These are phyloP conservation scores for Pelochelys cantorii DNA, from an alignment of 2,797 vertebrate species.

Conservation along the genomic window DNA sequence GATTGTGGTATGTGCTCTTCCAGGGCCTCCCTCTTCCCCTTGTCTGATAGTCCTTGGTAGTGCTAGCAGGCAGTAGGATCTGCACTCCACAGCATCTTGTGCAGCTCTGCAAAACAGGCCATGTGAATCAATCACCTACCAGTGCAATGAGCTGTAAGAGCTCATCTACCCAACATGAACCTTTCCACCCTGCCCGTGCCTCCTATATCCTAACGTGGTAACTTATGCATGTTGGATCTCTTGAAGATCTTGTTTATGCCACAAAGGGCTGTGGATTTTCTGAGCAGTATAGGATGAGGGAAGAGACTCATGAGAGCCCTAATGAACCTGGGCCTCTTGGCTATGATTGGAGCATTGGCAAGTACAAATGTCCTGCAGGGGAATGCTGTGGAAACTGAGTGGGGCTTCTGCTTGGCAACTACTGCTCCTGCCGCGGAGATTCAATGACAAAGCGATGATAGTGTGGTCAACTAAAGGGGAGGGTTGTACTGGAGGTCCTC, in stretches of 20 bases:
- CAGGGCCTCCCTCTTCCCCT: too few species aligned
- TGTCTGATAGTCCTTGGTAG: too few species aligned
- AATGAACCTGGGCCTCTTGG: background rate
- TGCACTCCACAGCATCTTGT: too few species aligned
- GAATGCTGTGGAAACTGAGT: background rate
- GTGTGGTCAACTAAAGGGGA: conserved; percentile 29
- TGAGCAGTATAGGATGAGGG: background rate
- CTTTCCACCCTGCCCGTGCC: background rate
- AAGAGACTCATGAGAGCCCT: background rate
- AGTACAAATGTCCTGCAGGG: background rate
- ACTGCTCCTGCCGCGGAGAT: conserved; percentile 48
- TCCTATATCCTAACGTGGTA: background rate
- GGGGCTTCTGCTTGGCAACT: conserved; percentile 53
- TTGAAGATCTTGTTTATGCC: background rate
- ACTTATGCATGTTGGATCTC: background rate
- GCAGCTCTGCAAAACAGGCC: too few species aligned
- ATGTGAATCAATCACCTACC: too few species aligned
- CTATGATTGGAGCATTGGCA: background rate
- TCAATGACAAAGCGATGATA: conserved; percentile 38
- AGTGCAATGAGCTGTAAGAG: too few species aligned
- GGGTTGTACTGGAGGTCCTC: background rate
- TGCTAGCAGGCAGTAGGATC: too few species aligned
- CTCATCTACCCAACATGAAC: background rate
- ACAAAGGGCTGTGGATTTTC: background rate
- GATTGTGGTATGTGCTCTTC: too few species aligned